phyloP scores from a whole-genome alignment of 2,888 invertebrate genomes.

The Macrophya annulata region DNA sequence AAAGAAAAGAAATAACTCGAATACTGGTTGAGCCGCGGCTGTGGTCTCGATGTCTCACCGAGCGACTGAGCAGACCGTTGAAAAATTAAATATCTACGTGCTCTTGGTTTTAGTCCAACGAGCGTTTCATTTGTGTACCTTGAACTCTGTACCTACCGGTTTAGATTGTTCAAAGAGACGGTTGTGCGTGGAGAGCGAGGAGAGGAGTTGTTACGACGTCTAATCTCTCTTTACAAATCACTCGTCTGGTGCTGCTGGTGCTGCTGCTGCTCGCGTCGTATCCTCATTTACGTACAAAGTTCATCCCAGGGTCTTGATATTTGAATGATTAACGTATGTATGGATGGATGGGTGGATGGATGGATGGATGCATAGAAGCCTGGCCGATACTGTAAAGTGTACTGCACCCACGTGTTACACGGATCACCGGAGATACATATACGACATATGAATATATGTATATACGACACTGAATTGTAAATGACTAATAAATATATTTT shows the following conservation, averaged over 20 bases:
- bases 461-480: not conserved
- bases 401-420: not conserved
- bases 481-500: not conserved
- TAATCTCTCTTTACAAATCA: conserved; percentile 8
- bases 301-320: not conserved
- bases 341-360: not conserved
- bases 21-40: not conserved
- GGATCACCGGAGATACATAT: not conserved
- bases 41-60: conserved; percentile 5
- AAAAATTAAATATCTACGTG: conserved; percentile 1
- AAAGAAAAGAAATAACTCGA: not conserved
- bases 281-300: conserved; percentile 26
- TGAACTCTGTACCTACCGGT: conserved; percentile 46
- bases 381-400: not conserved
- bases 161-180: not conserved
- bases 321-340: conserved; percentile 7
- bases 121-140: conserved; percentile 19
- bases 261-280: not conserved
- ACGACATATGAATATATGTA: not conserved
- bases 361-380: no score
- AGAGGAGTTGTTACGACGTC: not conserved
- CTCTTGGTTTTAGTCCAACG: not conserved
- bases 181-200: not conserved
- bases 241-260: not conserved
- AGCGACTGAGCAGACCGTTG: not conserved